Evolutionary conservation across 2,113 vertebrate species (phyloP).

Genomic region (Uria aalge): DNA sequence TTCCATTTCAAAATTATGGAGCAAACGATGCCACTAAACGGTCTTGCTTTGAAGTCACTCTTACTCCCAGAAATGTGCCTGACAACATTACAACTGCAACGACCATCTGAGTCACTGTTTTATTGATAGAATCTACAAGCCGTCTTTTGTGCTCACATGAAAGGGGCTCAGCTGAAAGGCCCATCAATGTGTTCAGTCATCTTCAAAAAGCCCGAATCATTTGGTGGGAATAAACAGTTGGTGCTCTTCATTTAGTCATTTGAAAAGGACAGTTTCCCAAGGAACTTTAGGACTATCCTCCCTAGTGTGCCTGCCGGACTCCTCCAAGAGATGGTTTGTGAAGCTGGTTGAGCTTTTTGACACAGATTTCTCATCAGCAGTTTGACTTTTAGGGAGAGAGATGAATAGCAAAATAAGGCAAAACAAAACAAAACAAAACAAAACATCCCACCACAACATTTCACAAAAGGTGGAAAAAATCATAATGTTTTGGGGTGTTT

Average conservation of each 20-base stretch:
- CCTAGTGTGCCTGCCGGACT: neutral
- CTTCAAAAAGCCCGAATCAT: neutral
- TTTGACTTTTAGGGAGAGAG: neutral
- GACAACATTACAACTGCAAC: neutral
- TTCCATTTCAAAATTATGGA: neutral
- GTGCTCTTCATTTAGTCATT: neutral
- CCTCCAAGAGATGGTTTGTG: neutral
- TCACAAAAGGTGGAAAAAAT: neutral
- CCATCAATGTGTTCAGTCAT: slow-evolving; percentile 7
- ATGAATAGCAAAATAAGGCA: neutral
- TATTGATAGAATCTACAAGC: neutral
- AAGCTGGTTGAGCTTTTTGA: neutral
- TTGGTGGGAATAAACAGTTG: slow-evolving; percentile 14
- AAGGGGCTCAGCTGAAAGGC: slow-evolving; percentile 38
- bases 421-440: neutral
- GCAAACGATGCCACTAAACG: neutral
- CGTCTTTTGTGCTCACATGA: slow-evolving; percentile 40
- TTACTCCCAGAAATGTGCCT: neutral
- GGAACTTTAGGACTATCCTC: neutral
- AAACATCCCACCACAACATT: neutral
- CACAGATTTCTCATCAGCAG: neutral
- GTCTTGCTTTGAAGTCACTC: neutral
- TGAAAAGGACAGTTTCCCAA: slow-evolving; percentile 7
- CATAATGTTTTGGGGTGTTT: neutral
- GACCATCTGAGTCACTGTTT: slow-evolving; percentile 6